These are phyloP conservation scores for Rotaria sp. DNA, from an alignment of 2,888 invertebrate species.

Conservation along the genomic window DNA sequence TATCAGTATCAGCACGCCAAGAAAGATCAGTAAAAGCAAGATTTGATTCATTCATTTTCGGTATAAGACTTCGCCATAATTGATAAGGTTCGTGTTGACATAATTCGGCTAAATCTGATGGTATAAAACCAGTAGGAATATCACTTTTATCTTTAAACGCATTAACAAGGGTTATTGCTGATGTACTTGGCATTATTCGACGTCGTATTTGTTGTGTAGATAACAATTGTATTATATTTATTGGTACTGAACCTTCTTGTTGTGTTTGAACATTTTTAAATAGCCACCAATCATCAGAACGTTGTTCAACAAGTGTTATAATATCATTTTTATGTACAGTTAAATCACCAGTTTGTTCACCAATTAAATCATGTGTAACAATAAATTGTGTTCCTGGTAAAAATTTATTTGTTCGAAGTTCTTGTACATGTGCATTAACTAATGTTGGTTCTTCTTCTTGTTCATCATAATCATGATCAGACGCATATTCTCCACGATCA, in stretches of 20 bases:
- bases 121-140: neutral
- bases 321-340: neutral
- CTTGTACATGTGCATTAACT: neutral
- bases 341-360: neutral
- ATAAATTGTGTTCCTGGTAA: neutral
- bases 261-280: neutral
- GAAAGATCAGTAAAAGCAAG: neutral
- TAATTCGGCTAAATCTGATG: neutral
- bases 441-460: neutral
- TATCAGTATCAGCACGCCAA: neutral
- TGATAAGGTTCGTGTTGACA: neutral
- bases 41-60: slow-evolving; percentile 22
- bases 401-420: neutral
- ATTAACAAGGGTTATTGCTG: neutral
- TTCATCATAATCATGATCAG: neutral
- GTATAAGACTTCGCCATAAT: neutral
- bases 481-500: neutral
- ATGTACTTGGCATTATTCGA: neutral
- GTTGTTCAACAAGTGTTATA: neutral
- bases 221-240: neutral
- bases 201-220: neutral
- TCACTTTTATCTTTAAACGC: neutral
- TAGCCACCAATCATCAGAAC: slow-evolving; percentile 17
- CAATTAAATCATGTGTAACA: slow-evolving; percentile 1
- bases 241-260: neutral